These are phyloP conservation scores for Fringilla coelebs DNA, from an alignment of 2,797 vertebrate genomes.

Conservation along the genomic window DNA sequence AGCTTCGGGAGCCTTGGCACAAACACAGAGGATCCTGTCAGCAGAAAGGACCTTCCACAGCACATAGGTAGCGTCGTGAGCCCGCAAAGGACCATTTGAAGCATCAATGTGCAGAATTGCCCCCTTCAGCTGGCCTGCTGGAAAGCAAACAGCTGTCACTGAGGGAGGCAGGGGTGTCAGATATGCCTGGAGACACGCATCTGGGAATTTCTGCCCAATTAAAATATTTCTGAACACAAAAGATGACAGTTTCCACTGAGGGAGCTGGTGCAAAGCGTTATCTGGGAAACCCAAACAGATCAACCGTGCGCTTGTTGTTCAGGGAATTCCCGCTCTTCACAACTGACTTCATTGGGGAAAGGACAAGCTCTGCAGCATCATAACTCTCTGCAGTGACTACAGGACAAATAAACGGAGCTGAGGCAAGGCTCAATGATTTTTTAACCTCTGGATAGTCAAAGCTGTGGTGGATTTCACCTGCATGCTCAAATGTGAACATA, in stretches of 20 bases:
- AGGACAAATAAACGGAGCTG: background rate
- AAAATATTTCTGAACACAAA: conserved; percentile 22
- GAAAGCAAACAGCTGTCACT: conserved; percentile 36
- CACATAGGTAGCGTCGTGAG: background rate
- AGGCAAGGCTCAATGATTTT: background rate
- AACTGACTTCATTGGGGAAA: background rate
- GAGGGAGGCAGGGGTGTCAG: conserved; percentile 12
- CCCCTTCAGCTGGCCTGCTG: background rate
- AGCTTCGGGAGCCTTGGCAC: background rate
- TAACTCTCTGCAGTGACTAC: background rate
- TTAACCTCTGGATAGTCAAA: background rate
- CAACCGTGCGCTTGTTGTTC: accelerated
- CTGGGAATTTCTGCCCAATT: conserved; percentile 46
- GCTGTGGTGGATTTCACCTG: background rate
- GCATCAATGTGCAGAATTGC: background rate
- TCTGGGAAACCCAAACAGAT: background rate
- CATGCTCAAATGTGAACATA: background rate
- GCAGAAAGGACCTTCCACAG: background rate
- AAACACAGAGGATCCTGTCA: conserved; percentile 21
- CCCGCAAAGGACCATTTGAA: background rate
- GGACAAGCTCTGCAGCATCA: background rate
- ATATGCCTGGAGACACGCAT: background rate
- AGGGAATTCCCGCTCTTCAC: background rate
- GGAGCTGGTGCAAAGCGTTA: background rate
- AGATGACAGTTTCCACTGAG: background rate